Base-by-base conservation (phyloP, 2,113 vertebrate genomes). In the Sardina pilchardus region DNA sequence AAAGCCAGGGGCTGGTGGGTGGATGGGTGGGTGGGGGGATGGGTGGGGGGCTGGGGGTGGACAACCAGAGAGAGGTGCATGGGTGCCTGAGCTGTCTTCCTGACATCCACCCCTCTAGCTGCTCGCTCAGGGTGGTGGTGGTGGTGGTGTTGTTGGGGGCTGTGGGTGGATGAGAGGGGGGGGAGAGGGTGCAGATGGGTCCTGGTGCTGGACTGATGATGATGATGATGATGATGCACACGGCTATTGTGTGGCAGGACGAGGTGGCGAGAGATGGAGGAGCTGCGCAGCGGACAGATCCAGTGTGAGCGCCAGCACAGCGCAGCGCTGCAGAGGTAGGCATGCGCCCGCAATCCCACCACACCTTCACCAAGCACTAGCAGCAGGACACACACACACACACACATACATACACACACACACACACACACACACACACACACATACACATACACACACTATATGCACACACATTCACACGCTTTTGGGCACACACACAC, bases 311-410 rank as follows among this genome's bases (percentile, higher is more conserved):
- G 90, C 19, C 92, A 96, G 89, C 94, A 94, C 84, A 91, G 92
- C 82, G 91, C 90, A 88, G 88, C 91, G 85, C 92, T 96, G 47
- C 91, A 95, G 88, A 95, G 97, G 97, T 98, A 90, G 19, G 81
- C 36, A 81, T 3, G 3, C n/a, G n/a, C n/a, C n/a, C n/a, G 21
- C 19, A 56, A 17, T 21, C 19, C 50, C 53, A 59, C 53, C n/a
- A 30, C n/a, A 67, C 63, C 0, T 26, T 1, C 63, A 67, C n/a
- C 63, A 30, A 8, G 30, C 26, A 67, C n/a, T 39, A 36, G 12
- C 45, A 47, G 45, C 45, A 47, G 14, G 26, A 36, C 14, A 16
- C 34, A 78, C 71, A 78, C 26, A 34, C 26, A 34, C 71, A 36
- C 63, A 71, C n/a, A 71, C 0, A 24, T 0, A 24, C 21, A 71